Conservation (phyloP, 1,140 invertebrate genomes). For the Heliconius melpomene region DNA sequence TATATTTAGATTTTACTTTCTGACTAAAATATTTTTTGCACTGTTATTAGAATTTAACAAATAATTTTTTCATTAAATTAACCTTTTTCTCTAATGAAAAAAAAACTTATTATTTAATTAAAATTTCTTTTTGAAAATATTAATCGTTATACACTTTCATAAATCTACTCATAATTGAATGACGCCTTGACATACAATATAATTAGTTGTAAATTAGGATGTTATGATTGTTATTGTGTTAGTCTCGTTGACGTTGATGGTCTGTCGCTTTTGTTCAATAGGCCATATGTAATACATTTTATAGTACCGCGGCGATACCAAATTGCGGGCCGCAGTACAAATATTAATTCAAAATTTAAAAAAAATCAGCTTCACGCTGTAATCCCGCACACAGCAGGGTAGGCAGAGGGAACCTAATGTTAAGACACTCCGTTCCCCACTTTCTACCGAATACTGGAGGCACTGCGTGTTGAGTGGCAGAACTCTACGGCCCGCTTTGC, state of each 20-base stretch:
- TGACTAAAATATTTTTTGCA: not conserved
- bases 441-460: no score
- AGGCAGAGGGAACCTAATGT: no score
- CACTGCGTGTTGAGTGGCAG: no score
- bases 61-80: no score
- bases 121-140: no score
- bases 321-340: not conserved
- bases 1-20: not conserved
- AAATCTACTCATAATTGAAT: not conserved
- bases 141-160: not conserved
- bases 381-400: no score
- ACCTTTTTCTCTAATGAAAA: no score
- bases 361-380: no score
- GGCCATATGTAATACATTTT: conserved; percentile 54
- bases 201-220: not conserved
- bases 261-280: conserved; percentile 52
- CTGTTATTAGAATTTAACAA: no score
- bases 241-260: conserved; percentile 44
- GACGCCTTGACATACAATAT: not conserved
- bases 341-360: not conserved
- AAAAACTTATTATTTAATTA: no score
- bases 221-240: conserved; percentile 8
- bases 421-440: no score
- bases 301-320: conserved; percentile 18
- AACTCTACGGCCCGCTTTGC: no score